Evolutionary conservation across 1,140 invertebrate species (phyloP).

Genomic region (Chionoecetes opilio): DNA sequence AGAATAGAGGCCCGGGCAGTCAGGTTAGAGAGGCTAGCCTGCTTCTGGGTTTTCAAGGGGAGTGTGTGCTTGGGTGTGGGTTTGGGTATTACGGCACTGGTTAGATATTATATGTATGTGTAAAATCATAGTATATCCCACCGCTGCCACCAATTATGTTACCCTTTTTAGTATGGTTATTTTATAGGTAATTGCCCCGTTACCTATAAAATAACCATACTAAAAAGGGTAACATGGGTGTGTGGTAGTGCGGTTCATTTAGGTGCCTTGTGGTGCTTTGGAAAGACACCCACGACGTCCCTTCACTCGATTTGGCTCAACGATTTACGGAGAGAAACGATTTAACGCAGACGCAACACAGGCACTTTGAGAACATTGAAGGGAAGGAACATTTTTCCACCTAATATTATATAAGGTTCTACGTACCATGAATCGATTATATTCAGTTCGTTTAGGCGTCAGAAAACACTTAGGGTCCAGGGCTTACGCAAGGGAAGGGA

Average conservation of each 20-base stretch:
- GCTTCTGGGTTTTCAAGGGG: background rate
- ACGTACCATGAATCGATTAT: background rate
- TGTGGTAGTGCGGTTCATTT: background rate
- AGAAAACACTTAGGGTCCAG: no score
- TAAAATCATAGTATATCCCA: no score
- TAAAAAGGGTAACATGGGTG: no score
- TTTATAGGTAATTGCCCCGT: no score
- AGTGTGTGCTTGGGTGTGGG: background rate
- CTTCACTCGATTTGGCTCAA: background rate
- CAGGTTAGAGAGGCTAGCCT: background rate
- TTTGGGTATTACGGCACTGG: background rate
- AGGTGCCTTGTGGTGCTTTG: background rate
- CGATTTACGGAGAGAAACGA: conserved; percentile 5
- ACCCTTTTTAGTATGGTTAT: no score
- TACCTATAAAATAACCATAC: no score
- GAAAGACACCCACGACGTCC: background rate
- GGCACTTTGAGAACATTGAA: background rate
- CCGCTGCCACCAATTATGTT: no score
- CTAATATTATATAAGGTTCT: background rate
- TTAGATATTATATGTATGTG: no score
- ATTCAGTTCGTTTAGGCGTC: background rate
- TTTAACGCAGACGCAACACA: background rate
- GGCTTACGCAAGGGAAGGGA: background rate
- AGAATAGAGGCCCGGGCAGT: background rate
- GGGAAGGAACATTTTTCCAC: background rate